These are phyloP conservation scores for Rotaria socialis DNA, from an alignment of 2,888 invertebrate genomes.

Conservation along the genomic window DNA sequence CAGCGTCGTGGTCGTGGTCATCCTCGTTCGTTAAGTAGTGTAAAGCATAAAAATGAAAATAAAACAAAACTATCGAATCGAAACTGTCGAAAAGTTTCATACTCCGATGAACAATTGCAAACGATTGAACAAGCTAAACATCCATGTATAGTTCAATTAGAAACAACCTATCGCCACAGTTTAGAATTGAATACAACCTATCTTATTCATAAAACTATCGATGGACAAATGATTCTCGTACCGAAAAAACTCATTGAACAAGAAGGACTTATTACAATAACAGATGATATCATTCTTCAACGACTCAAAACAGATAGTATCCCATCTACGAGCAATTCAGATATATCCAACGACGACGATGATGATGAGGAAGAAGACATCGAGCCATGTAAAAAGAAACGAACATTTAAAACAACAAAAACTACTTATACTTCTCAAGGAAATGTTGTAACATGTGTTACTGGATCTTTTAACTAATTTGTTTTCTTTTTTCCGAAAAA, in stretches of 20 bases:
- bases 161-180: neutral
- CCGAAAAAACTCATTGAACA: neutral
- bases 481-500: neutral
- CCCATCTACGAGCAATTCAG: neutral
- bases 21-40: neutral
- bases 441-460: neutral
- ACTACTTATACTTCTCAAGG: neutral
- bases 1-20: neutral
- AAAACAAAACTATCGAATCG: neutral
- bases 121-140: neutral
- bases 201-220: neutral
- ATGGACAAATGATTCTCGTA: neutral
- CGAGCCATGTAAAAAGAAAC: neutral
- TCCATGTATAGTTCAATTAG: neutral
- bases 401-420: neutral
- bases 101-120: neutral
- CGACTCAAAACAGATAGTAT: neutral
- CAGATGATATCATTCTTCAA: neutral
- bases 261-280: neutral
- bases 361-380: neutral
- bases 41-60: neutral
- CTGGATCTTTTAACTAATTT: neutral
- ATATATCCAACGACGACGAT: neutral
- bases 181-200: slow-evolving; percentile 32
- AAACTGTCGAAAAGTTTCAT: neutral